Percentiles rank a stretch among this genome's conserved stretches.
Conservation (phyloP, 2,113 vertebrate genomes). For the Tiliqua scincoides region DNA sequence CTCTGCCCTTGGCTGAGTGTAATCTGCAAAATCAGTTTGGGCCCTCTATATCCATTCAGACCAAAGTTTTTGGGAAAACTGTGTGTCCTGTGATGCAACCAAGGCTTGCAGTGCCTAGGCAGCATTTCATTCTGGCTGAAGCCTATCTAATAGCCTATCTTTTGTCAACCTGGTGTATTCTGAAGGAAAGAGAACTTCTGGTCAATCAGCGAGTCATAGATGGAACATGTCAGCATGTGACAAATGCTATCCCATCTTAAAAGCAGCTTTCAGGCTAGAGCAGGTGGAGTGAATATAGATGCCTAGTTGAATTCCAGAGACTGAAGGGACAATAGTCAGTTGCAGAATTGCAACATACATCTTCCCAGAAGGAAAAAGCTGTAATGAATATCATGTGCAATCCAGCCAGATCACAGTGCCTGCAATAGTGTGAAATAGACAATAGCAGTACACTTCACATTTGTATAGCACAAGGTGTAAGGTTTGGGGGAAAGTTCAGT, state of each 20-base stretch:
- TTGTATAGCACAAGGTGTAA: neutral
- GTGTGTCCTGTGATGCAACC: too few relatives aligned
- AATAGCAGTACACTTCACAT: neutral
- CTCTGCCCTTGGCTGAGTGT: neutral
- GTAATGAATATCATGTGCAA: neutral
- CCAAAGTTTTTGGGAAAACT: neutral
- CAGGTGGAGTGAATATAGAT: neutral
- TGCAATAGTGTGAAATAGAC: neutral
- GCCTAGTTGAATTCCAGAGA: neutral
- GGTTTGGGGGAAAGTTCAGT: neutral
- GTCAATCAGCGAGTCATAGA: neutral
- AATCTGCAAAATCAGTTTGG: neutral
- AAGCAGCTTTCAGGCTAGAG: neutral
- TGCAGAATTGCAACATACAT: neutral
- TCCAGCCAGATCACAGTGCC: neutral
- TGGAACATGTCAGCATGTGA: neutral
- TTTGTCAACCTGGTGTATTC: neutral
- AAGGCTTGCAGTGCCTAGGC: neutral
- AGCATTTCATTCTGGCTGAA: neutral
- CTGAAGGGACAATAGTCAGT: neutral
- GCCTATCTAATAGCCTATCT: neutral
- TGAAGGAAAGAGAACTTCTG: neutral
- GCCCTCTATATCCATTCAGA: neutral
- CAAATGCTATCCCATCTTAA: neutral
- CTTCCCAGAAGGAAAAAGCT: neutral